These are phyloP conservation scores for Temnothorax nylanderi DNA, from an alignment of 1,140 invertebrate genomes.

Conservation along the genomic window DNA sequence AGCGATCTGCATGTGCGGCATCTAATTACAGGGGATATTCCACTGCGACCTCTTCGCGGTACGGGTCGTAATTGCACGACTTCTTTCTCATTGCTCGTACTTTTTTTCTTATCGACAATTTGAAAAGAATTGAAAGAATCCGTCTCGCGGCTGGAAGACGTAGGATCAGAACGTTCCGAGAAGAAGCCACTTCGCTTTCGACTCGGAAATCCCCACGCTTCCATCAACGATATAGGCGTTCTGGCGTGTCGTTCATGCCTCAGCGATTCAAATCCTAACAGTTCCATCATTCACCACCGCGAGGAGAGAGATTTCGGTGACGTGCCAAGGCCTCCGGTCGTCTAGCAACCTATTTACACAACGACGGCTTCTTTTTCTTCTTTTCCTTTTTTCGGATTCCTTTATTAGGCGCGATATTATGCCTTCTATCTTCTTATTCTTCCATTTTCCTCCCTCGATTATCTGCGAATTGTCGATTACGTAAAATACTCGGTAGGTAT, in stretches of 20 bases:
- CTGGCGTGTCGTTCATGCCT: not conserved
- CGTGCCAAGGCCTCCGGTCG: not conserved
- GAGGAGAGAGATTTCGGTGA: not conserved
- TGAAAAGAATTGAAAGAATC: not conserved
- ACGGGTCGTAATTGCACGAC: not conserved
- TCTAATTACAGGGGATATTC: not conserved
- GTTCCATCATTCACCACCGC: not conserved
- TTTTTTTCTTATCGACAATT: not conserved
- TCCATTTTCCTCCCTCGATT: not conserved
- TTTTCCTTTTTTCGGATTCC: not conserved
- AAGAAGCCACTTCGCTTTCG: not conserved
- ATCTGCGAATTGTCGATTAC: not conserved
- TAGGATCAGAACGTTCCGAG: not conserved
- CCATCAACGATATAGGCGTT: not conserved
- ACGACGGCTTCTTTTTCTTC: not conserved
- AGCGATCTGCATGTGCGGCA: not conserved
- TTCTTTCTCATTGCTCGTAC: not conserved
- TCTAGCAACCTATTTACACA: not conserved
- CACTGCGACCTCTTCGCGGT: not conserved
- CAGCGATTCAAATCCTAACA: constrained; percentile 13
- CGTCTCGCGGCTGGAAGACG: not conserved
- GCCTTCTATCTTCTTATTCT: not conserved
- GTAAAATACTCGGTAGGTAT: not conserved
- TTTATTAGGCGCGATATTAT: not conserved
- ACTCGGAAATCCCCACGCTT: not conserved